These are phyloP conservation scores for Arrhamphus sclerolepis DNA, from an alignment of 2,797 vertebrate species.

Conservation along the genomic window DNA sequence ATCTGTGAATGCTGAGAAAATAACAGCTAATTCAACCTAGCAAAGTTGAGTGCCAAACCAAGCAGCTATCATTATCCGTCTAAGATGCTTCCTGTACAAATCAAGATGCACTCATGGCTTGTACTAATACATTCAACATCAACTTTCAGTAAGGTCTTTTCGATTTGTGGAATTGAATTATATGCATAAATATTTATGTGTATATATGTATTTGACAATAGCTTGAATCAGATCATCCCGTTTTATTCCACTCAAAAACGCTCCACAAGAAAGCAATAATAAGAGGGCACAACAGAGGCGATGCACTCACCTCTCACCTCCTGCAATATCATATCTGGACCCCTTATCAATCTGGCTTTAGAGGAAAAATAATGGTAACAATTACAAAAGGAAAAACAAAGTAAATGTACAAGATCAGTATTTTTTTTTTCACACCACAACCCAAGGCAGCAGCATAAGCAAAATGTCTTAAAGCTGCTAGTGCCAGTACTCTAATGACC, in stretches of 20 bases:
- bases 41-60: conserved; percentile 16
- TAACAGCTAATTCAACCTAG: conserved; percentile 37
- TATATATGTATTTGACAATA: conserved; percentile 1
- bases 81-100: conserved; percentile 28
- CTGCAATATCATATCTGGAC: conserved; percentile 82
- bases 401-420: too few relatives aligned
- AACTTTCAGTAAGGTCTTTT: conserved; percentile 18
- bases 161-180: conserved; percentile 1
- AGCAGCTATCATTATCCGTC: conserved; percentile 35
- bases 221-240: conserved; percentile 18
- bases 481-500: conserved; percentile 34
- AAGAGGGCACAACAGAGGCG: conserved; percentile 69
- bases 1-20: conserved; percentile 28
- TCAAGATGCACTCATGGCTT: conserved; percentile 28
- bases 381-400: conserved; percentile 71
- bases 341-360: conserved; percentile 84
- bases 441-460: conserved; percentile 53
- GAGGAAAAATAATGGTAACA: conserved; percentile 79
- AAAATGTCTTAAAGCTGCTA: conserved; percentile 42
- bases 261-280: conserved; percentile 58
- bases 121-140: conserved; percentile 20
- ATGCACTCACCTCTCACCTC: conserved; percentile 80
- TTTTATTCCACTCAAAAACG: conserved; percentile 41
- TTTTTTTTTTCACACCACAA: conserved; percentile 25
- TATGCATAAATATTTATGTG: too few relatives aligned